Evolutionary conservation across 1,140 invertebrate genomes (phyloP), one percentile per base, ranked within the genome.

Genomic region (Diabrotica virgifera): DNA sequence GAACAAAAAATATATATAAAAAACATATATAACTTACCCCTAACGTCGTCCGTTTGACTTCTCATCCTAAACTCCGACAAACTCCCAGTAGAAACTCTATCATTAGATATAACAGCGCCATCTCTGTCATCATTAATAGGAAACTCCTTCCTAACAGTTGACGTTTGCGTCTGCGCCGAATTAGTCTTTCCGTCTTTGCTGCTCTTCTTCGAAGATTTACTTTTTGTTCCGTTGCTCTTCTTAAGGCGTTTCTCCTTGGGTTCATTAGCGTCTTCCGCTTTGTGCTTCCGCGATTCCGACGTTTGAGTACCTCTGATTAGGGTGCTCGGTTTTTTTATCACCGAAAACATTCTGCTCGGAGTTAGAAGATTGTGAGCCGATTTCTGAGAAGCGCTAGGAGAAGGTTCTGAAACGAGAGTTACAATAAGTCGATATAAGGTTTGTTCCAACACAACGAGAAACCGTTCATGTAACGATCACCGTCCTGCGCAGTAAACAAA

Each of bases 301-400:
- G 71, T 72, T 59, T 74, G 72, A 13, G 71, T 74, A 11, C 67
- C 64, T 24, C 68, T 52, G 14, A 68, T 74, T n/a, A 68, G 59
- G 59, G 64, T 70, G 13, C 64, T 64, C 5, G 70, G 70, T 64
- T 70, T 71, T 53, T 62, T 67, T 24, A 61, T 64, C 38, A 72
- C 67, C 11, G 70, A 66, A 59, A 74, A 66, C 52, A 74, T 72
- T 12, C 71, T 62, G 59, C 72, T 74, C 10, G 72, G 72, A 36
- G 69, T 71, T 6, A 74, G 64, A 7, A 74, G 56, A 51, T 57
- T 61, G 53, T 70, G 69, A n/a, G 55, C 55, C 10, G 58, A 59
- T 59, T 59, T 59, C 35, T 46, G 46, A 5, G 36, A 14, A 52
- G n/a, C 35, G 51, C 51, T 53, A 24, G 40, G 46, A 24, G 24